Conservation (phyloP, 2,797 vertebrate genomes). For the Halcyon chelicuti region DNA sequence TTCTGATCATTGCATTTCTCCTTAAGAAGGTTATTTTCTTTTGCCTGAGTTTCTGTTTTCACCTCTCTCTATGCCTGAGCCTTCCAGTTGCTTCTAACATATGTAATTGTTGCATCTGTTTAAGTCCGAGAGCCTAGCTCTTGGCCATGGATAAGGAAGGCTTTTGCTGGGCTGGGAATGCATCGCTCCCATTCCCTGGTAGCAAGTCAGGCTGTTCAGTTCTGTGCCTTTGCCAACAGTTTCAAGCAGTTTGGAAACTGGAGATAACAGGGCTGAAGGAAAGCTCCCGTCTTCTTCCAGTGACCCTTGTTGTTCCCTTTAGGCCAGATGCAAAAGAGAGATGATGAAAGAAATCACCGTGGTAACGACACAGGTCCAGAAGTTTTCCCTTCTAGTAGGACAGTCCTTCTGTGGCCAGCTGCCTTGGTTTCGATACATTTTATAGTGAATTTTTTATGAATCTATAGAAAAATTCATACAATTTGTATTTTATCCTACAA, state of each 20-base stretch:
- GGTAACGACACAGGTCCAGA: neutral
- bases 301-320: neutral
- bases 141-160: neutral
- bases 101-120: slow-evolving; percentile 2
- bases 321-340: neutral
- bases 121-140: neutral
- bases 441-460: neutral
- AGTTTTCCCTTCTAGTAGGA: neutral
- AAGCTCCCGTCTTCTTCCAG: neutral
- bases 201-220: neutral
- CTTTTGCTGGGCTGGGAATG: neutral
- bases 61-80: neutral
- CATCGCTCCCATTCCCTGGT: neutral
- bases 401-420: neutral
- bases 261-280: neutral
- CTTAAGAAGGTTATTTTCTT: neutral
- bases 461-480: no score
- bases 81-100: neutral
- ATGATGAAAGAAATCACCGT: neutral
- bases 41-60: neutral
- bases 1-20: neutral
- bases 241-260: neutral
- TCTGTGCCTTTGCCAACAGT: neutral
- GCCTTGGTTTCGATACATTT: neutral
- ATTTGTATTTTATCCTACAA: neutral